phyloP scores from a whole-genome alignment of 2,888 invertebrate species.

The Cephus sareptanus region DNA sequence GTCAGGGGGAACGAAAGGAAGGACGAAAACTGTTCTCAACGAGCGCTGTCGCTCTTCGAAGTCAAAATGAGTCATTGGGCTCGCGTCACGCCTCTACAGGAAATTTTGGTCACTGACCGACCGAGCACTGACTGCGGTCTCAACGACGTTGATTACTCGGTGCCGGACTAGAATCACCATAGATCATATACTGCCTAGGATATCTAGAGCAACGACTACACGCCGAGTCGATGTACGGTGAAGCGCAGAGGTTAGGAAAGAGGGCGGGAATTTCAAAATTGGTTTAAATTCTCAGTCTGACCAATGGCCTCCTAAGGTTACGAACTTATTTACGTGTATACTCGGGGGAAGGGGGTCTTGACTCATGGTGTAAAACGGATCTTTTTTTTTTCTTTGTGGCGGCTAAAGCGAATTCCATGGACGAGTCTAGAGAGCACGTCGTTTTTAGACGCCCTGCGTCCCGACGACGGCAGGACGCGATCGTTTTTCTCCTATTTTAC shows the following conservation, averaged over 20 bases:
- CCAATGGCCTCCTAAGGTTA: not conserved
- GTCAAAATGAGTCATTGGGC: not conserved
- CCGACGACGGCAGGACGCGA: not conserved
- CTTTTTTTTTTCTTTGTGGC: not conserved
- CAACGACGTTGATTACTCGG: not conserved
- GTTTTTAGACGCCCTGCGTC: not conserved
- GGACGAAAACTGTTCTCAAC: not conserved
- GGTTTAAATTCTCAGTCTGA: not conserved
- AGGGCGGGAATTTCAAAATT: not conserved
- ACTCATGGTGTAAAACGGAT: not conserved
- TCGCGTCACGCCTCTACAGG: not conserved
- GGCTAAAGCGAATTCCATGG: not conserved
- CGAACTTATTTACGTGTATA: not conserved
- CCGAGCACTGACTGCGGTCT: not conserved
- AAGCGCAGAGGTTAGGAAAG: too few relatives aligned
- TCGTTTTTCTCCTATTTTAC: not conserved
- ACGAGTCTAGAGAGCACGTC: not conserved
- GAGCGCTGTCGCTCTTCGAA: not conserved
- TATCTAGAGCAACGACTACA: not conserved
- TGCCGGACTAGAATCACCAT: not conserved
- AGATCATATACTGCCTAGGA: not conserved
- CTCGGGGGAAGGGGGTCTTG: not conserved
- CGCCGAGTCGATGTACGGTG: not conserved
- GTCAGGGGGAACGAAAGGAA: not conserved
- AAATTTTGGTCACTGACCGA: not conserved